Conservation (phyloP, 1,140 invertebrate species). For the Harpegnathos saltator region DNA sequence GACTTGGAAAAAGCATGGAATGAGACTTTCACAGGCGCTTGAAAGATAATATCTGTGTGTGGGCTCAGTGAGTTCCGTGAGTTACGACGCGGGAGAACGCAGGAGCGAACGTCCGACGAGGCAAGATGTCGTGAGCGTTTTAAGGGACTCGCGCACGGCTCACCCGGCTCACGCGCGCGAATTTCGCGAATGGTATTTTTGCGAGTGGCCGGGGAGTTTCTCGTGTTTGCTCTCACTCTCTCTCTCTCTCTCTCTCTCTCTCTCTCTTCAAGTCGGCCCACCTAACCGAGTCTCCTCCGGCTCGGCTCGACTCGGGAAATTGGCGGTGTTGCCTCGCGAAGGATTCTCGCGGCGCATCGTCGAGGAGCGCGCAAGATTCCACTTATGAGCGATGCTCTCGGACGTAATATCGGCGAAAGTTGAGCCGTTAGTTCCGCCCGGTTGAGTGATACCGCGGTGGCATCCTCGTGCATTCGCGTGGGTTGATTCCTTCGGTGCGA, state of each 20-base stretch:
- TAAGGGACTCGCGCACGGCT: background rate
- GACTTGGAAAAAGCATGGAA: slow-evolving; percentile 1
- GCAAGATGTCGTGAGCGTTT: slow-evolving; percentile 37
- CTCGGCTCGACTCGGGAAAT: slow-evolving; percentile 39
- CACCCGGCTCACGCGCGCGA: slow-evolving; percentile 17
- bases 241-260: too few species aligned
- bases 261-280: too few species aligned
- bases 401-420: slow-evolving; percentile 49
- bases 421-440: slow-evolving; percentile 43
- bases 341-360: slow-evolving; percentile 26
- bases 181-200: slow-evolving; percentile 27
- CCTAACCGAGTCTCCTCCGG: too few species aligned
- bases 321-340: slow-evolving; percentile 38
- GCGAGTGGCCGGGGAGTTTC: slow-evolving; percentile 15
- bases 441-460: slow-evolving; percentile 52
- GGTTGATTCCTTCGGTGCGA: slow-evolving; percentile 43
- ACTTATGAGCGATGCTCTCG: slow-evolving; percentile 40
- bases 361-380: slow-evolving; percentile 25
- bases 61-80: slow-evolving; percentile 23
- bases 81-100: background rate
- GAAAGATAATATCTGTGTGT: slow-evolving; percentile 14
- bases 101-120: background rate
- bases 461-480: slow-evolving; percentile 2
- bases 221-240: slow-evolving; percentile 55
- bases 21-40: slow-evolving; percentile 13